Evolutionary conservation across 1,140 invertebrate species (phyloP).

Genomic region (Platorchestia sp.): DNA sequence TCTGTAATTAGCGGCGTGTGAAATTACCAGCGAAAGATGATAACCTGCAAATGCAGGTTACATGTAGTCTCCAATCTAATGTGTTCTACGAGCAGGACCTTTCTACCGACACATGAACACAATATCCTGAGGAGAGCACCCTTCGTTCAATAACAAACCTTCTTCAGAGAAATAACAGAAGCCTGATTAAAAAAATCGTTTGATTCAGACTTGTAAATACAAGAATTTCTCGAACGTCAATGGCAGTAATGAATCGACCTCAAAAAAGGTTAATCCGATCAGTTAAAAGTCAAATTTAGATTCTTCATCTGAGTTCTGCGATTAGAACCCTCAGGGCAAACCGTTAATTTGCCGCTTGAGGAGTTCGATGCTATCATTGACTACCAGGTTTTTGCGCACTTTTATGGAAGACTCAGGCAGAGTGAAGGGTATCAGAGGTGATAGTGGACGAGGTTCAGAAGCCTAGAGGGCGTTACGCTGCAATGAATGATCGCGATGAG

Average conservation of each 20-base stretch:
- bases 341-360: background rate
- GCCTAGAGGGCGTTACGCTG: background rate
- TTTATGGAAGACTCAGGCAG: background rate
- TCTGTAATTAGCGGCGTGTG: background rate
- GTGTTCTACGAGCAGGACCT: background rate
- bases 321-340: background rate
- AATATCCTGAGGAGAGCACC: background rate
- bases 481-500: background rate
- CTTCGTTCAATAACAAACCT: background rate
- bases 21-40: background rate
- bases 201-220: background rate
- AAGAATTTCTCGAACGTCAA: background rate
- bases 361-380: conserved; percentile 12
- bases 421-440: background rate
- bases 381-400: background rate
- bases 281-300: background rate
- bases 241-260: background rate
- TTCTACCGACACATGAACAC: background rate
- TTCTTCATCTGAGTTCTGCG: background rate
- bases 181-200: background rate
- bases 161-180: background rate
- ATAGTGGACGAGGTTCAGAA: background rate
- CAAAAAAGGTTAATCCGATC: background rate
- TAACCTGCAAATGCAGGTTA: background rate
- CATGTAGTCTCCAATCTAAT: background rate